phyloP scores from a whole-genome alignment of 2,797 vertebrate genomes.

The Parambassis ranga region DNA sequence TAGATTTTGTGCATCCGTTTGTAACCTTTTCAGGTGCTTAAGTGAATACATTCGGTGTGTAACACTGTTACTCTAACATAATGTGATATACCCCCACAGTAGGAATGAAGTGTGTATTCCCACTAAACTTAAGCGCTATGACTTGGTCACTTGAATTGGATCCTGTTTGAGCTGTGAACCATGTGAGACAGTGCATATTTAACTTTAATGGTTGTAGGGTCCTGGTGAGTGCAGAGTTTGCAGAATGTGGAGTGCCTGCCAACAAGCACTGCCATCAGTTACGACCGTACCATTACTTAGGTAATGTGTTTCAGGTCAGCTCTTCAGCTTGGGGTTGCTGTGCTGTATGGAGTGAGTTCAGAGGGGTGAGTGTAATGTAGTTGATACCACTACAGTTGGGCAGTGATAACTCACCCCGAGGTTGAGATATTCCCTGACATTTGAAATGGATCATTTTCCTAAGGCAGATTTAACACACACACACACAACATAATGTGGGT shows the following conservation, averaged over 20 bases:
- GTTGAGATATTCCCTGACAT: constrained; percentile 37
- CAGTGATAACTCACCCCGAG: constrained; percentile 23
- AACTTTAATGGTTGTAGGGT: constrained; percentile 49
- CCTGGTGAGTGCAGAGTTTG: constrained; percentile 39
- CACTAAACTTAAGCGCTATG: constrained; percentile 33
- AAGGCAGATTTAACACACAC: constrained; percentile 6
- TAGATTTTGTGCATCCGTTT: too few species aligned
- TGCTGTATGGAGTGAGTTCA: constrained; percentile 45
- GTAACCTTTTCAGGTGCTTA: not conserved
- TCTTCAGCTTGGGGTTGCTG: constrained; percentile 38
- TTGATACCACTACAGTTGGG: constrained; percentile 45
- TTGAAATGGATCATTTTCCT: constrained; percentile 46
- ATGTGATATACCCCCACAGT: constrained; percentile 14
- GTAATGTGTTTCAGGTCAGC: constrained; percentile 62
- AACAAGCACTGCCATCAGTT: constrained; percentile 54
- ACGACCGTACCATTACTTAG: constrained; percentile 42
- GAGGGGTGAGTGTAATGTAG: constrained; percentile 49
- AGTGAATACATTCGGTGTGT: not conserved
- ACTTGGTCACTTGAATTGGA: constrained; percentile 39
- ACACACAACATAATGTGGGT: not conserved
- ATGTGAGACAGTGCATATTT: constrained; percentile 55
- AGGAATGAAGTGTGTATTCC: not conserved
- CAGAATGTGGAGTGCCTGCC: constrained; percentile 51
- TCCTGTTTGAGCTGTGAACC: constrained; percentile 42
- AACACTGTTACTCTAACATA: constrained; percentile 8